A percentile compares a stretch with the other conserved stretches of the same genome.
These are phyloP conservation scores for Lordiphosa fenestrarum DNA, from an alignment of 2,888 invertebrate species.

Conservation along the genomic window DNA sequence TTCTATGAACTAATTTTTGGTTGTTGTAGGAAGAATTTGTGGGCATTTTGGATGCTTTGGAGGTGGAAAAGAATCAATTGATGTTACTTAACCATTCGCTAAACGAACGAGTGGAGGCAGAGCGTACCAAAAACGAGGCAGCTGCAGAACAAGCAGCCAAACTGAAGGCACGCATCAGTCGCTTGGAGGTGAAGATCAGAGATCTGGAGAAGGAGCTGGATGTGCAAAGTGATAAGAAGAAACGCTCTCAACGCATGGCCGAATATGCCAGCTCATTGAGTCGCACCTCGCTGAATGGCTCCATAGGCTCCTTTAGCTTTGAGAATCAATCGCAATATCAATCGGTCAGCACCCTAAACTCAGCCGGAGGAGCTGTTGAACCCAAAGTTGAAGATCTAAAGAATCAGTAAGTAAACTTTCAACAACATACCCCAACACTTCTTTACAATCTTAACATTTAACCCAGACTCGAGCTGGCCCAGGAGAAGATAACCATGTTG, in stretches of 20 bases:
- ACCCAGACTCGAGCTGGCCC: constrained; percentile 74
- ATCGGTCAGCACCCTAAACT: constrained; percentile 33
- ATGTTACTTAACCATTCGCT: constrained; percentile 61
- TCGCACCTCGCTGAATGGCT: constrained; percentile 57
- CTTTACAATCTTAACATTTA: not conserved
- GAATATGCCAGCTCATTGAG: constrained; percentile 72
- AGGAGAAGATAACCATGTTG: constrained; percentile 76
- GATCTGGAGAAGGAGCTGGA: constrained; percentile 76
- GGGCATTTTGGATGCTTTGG: constrained; percentile 75
- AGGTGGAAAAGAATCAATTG: constrained; percentile 76
- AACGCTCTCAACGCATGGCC: constrained; percentile 75
- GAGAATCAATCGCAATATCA: constrained; percentile 69
- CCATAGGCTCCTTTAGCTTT: constrained; percentile 70
- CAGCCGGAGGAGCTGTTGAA: constrained; percentile 16
- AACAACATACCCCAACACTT: too few species aligned
- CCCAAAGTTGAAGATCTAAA: constrained; percentile 64
- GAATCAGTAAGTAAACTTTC: constrained; percentile 61
- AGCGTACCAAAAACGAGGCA: constrained; percentile 60
- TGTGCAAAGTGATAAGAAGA: constrained; percentile 72
- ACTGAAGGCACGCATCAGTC: constrained; percentile 72
- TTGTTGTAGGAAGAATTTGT: constrained; percentile 76
- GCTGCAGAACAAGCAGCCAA: constrained; percentile 68
- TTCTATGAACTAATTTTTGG: too few species aligned
- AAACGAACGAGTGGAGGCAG: constrained; percentile 65
- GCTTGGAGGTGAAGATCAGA: constrained; percentile 75